A percentile compares a stretch with the other conserved stretches of the same genome.
Conservation (phyloP, 2,888 invertebrate genomes). For the Gonocerus acuteangulatus region DNA sequence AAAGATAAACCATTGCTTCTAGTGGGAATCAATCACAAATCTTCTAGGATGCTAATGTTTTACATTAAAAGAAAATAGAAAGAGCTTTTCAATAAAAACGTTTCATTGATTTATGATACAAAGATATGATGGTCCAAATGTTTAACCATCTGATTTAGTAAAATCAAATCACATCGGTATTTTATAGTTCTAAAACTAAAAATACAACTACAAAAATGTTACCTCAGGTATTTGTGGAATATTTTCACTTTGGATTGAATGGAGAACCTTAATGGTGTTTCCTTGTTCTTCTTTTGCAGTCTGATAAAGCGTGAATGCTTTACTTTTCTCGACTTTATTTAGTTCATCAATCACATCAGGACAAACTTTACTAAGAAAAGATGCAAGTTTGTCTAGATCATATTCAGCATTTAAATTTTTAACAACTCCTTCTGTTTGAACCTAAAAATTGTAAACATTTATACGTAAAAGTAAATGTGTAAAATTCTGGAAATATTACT, state of each 20-base stretch:
- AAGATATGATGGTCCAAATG: no score
- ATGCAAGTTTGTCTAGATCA: slow-evolving; percentile 33
- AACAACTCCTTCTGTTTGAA: slow-evolving; percentile 29
- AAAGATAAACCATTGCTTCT: no score
- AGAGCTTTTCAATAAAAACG: no score
- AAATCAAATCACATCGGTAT: no score
- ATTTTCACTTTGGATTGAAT: slow-evolving; percentile 6
- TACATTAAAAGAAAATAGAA: no score
- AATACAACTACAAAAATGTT: background rate
- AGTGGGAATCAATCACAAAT: no score
- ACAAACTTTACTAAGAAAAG: slow-evolving; percentile 32
- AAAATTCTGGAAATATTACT: no score
- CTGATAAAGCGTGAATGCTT: slow-evolving; percentile 35
- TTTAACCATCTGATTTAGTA: no score
- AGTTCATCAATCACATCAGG: slow-evolving; percentile 34
- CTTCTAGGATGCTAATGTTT: no score
- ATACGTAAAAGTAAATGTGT: no score
- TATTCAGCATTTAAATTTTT: slow-evolving; percentile 16
- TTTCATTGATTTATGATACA: no score
- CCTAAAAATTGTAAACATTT: slow-evolving; percentile 26
- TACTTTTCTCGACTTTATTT: slow-evolving; percentile 34
- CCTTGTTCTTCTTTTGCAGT: slow-evolving; percentile 25
- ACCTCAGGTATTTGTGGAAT: slow-evolving; percentile 27
- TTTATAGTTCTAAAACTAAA: no score
- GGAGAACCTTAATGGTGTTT: background rate